phyloP scores from a whole-genome alignment of 1,140 invertebrate genomes.

The Gonatopus flavifemur region DNA sequence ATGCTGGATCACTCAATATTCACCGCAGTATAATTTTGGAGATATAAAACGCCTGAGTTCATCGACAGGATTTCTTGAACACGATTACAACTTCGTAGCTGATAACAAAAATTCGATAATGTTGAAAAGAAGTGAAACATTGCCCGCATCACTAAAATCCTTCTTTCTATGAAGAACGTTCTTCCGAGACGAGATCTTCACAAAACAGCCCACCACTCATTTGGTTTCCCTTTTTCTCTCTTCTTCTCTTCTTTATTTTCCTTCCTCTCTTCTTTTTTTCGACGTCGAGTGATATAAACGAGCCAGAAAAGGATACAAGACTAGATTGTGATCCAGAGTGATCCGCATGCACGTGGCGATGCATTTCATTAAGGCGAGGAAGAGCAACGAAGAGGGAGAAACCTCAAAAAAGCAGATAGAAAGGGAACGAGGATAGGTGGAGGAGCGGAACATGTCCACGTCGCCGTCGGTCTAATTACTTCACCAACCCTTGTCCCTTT shows the following conservation, averaged over 20 bases:
- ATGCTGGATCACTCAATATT: too few species aligned
- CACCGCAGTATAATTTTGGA: too few species aligned
- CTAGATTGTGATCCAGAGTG: conserved; percentile 30
- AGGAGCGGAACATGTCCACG: conserved; percentile 14
- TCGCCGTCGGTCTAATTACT: conserved; percentile 24
- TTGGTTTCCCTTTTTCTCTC: background rate
- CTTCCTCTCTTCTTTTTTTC: conserved; percentile 17
- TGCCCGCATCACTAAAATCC: too few species aligned
- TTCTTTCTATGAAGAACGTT: too few species aligned
- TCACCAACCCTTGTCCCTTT: background rate
- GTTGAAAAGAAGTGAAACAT: too few species aligned
- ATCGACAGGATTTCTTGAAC: too few species aligned
- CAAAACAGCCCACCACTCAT: background rate
- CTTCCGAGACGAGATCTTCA: too few species aligned
- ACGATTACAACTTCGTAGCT: too few species aligned
- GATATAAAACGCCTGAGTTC: too few species aligned
- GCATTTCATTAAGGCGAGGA: conserved; percentile 38
- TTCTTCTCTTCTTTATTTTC: conserved; percentile 8
- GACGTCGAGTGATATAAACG: conserved; percentile 36
- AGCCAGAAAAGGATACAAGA: conserved; percentile 20
- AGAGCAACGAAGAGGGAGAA: conserved; percentile 4
- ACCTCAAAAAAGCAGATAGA: conserved; percentile 10
- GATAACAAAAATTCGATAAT: too few species aligned
- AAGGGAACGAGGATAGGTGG: background rate
- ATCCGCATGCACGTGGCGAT: conserved; percentile 37